Evolutionary conservation across 2,113 vertebrate species (phyloP).

Genomic region (Pedionomus torquatus): DNA sequence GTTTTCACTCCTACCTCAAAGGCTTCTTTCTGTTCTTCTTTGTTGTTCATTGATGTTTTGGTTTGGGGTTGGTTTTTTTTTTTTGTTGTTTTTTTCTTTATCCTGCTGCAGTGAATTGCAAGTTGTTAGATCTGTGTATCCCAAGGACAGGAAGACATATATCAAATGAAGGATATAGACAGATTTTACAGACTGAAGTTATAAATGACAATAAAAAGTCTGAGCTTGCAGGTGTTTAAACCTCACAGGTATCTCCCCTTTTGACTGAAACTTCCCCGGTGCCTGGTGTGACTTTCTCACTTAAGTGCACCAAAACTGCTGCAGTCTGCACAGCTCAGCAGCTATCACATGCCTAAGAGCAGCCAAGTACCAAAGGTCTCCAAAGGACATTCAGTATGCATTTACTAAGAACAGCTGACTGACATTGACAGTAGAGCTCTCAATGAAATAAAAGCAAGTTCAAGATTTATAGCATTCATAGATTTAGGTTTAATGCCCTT

Average conservation of each 20-base stretch:
- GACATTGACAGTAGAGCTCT: not conserved
- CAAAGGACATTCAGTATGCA: not conserved
- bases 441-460: not conserved
- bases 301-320: not conserved
- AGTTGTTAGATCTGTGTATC: conserved; percentile 17
- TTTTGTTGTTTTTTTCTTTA: not conserved
- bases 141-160: not conserved
- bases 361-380: not conserved
- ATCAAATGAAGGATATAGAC: not conserved
- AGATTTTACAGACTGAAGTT: conserved; percentile 13
- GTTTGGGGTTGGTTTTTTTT: too few relatives aligned
- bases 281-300: not conserved
- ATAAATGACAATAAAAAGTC: not conserved
- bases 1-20: conserved; percentile 38
- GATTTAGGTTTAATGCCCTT: not conserved
- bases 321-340: not conserved
- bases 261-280: not conserved
- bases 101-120: not conserved
- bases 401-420: not conserved
- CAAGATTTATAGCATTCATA: not conserved
- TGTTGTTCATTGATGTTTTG: too few relatives aligned
- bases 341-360: not conserved
- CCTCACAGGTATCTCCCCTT: not conserved
- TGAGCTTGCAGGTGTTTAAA: conserved; percentile 2
- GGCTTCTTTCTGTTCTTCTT: not conserved